These are phyloP conservation scores for Ictidomys tridecemlineatus DNA, from an alignment of 2,113 vertebrate genomes.

Conservation along the genomic window DNA sequence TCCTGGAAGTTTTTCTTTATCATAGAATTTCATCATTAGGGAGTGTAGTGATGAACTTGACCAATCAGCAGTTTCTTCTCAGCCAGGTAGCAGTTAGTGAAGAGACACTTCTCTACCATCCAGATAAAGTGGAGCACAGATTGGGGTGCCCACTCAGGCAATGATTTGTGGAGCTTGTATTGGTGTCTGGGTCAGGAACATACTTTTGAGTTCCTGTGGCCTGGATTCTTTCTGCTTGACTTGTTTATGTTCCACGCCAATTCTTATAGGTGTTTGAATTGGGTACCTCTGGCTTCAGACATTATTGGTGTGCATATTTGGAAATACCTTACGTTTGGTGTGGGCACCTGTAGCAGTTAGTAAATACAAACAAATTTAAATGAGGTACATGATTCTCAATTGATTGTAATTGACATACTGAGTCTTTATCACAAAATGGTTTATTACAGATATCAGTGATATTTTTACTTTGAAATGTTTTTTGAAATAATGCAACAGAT, in stretches of 20 bases:
- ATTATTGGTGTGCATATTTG: background rate
- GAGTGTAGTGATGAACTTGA: background rate
- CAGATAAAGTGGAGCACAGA: too few species aligned
- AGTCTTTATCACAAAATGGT: conserved; percentile 12
- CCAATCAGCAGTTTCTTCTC: background rate
- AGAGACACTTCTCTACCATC: too few species aligned
- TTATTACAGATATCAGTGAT: conserved; percentile 29
- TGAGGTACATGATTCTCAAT: background rate
- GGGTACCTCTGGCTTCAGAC: background rate
- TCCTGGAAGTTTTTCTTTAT: conserved; percentile 13
- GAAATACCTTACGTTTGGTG: background rate
- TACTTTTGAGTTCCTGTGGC: background rate
- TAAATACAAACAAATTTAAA: background rate
- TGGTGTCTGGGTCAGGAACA: background rate
- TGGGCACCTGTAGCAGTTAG: background rate
- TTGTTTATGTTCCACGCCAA: background rate
- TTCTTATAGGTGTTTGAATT: background rate
- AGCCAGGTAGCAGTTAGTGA: background rate
- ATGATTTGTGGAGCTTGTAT: background rate
- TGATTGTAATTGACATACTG: background rate
- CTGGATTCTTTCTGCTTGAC: background rate
- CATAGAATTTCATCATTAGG: conserved; percentile 20
- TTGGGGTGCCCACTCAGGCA: background rate
- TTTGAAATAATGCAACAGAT: background rate
- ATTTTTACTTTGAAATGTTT: conserved; percentile 50